Evolutionary conservation across 1,140 invertebrate genomes (phyloP).

Genomic region (Dolichoris vasculosae): DNA sequence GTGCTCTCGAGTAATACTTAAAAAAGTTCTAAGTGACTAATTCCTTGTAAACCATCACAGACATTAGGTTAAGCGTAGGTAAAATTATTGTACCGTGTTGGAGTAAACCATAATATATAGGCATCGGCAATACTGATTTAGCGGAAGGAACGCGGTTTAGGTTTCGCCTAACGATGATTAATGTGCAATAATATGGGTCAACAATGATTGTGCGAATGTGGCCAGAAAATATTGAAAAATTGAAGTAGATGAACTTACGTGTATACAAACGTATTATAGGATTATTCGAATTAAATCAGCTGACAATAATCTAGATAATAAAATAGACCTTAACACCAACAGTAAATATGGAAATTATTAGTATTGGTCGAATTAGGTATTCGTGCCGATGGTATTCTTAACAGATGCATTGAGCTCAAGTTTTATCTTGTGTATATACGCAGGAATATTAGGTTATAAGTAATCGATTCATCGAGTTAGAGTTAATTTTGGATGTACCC

Average conservation of each 20-base stretch:
- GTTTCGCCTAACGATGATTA: background rate
- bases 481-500: background rate
- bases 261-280: background rate
- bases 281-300: background rate
- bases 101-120: background rate
- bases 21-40: background rate
- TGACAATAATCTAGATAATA: background rate
- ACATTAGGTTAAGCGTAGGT: background rate
- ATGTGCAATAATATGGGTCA: background rate
- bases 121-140: background rate
- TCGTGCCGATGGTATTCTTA: background rate
- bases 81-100: background rate
- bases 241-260: background rate
- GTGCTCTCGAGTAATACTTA: background rate
- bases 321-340: background rate
- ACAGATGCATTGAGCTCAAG: background rate
- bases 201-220: background rate
- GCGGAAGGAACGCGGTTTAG: background rate
- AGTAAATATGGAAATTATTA: background rate
- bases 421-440: background rate
- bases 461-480: background rate
- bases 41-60: background rate
- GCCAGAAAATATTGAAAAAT: constrained; percentile 7
- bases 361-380: background rate
- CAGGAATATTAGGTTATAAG: background rate